Evolutionary conservation across 2,113 vertebrate species (phyloP).

Genomic region (Chunga burmeisteri): DNA sequence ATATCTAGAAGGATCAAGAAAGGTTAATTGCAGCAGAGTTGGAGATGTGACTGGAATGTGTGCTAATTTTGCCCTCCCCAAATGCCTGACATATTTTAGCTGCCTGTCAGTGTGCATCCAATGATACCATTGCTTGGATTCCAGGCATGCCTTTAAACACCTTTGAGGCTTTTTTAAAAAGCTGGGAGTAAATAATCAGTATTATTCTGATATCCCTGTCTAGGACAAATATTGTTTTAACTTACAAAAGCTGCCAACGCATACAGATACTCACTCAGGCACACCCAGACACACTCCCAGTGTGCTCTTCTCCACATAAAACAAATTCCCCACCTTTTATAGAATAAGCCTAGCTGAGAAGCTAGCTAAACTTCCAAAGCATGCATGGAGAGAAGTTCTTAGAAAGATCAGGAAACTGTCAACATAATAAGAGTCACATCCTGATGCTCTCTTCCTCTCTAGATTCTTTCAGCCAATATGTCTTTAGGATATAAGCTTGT

Average conservation of each 20-base stretch:
- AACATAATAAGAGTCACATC: background rate
- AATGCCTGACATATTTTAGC: background rate
- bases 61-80: background rate
- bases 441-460: background rate
- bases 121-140: background rate
- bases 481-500: background rate
- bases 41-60: background rate
- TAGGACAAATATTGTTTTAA: constrained; percentile 4
- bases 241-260: background rate
- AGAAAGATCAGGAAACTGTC: background rate
- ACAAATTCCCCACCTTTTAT: background rate
- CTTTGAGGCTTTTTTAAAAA: background rate
- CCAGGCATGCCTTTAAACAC: background rate
- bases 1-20: background rate
- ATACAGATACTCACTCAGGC: background rate
- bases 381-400: background rate
- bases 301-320: background rate
- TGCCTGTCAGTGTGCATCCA: constrained; percentile 6
- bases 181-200: background rate
- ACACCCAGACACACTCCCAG: background rate
- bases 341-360: background rate
- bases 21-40: background rate
- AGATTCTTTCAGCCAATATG: background rate
- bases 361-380: background rate
- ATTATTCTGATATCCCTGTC: constrained; percentile 10